phyloP scores from a whole-genome alignment of 2,888 invertebrate species.

The Dascillus cervinus region DNA sequence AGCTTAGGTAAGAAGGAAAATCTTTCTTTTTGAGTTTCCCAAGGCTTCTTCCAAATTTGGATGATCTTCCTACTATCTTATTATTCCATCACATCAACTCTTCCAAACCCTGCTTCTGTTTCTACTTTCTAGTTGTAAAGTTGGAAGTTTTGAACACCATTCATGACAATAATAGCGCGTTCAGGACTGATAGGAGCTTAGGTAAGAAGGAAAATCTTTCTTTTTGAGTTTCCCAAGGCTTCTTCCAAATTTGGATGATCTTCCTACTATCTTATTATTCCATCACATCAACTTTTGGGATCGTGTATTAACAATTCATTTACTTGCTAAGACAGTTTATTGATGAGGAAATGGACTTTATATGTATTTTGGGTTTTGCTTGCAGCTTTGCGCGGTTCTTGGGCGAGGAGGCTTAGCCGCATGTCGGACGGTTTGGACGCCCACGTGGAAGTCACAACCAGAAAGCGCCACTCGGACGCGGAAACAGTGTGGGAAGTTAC shows the following conservation, averaged over 20 bases:
- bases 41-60: too few species aligned
- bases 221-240: too few species aligned
- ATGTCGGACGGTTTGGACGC: conserved; percentile 68
- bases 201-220: too few species aligned
- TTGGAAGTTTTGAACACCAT: conserved; percentile 56
- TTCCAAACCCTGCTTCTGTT: not conserved
- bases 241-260: too few species aligned
- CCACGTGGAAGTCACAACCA: conserved; percentile 58
- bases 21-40: too few species aligned
- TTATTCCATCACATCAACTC: not conserved
- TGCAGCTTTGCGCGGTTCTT: conserved; percentile 49
- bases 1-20: conserved; percentile 14
- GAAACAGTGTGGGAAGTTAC: conserved; percentile 51
- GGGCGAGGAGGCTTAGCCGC: conserved; percentile 63
- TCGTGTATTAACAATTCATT: too few species aligned
- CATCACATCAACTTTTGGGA: not conserved
- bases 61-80: too few species aligned
- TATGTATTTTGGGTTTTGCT: conserved; percentile 9
- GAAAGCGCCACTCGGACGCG: conserved; percentile 47
- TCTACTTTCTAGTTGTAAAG: not conserved
- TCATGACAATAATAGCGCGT: conserved; percentile 44
- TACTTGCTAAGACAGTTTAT: too few species aligned
- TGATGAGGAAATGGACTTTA: not conserved
- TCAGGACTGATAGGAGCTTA: conserved; percentile 20
- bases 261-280: too few species aligned